phyloP scores from a whole-genome alignment of 2,113 vertebrate genomes.

The Apeltes quadracus region DNA sequence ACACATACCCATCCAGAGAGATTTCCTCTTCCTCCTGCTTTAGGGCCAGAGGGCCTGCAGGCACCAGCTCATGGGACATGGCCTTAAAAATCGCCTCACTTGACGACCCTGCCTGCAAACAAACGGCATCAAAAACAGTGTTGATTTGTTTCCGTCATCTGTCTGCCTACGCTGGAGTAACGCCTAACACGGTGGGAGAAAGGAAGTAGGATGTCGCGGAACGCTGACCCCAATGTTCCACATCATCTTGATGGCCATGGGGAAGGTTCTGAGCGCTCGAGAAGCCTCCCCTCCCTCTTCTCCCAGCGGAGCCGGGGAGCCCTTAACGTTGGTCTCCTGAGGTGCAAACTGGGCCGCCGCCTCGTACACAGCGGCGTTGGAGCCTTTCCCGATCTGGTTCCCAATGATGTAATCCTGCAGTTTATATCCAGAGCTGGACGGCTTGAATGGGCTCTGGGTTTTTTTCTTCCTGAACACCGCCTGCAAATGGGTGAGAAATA shows the following conservation, averaged over 20 bases:
- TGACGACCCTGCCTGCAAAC: slow-evolving; percentile 87
- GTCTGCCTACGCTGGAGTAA: neutral
- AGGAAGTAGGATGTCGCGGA: neutral
- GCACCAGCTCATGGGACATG: slow-evolving; percentile 91
- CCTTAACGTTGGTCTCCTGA: neutral
- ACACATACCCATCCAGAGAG: slow-evolving; percentile 75
- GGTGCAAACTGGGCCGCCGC: slow-evolving; percentile 75
- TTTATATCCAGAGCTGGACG: slow-evolving; percentile 82
- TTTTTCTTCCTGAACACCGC: slow-evolving; percentile 86
- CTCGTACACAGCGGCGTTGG: slow-evolving; percentile 88
- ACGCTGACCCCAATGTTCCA: slow-evolving; percentile 82
- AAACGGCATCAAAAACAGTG: neutral
- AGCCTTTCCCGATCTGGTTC: slow-evolving; percentile 90
- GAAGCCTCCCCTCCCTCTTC: slow-evolving; percentile 7
- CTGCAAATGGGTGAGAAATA: slow-evolving; percentile 67
- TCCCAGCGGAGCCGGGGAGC: slow-evolving; percentile 33
- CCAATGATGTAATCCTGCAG: slow-evolving; percentile 92
- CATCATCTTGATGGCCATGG: slow-evolving; percentile 84
- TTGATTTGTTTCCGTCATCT: too few relatives aligned
- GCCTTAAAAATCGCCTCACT: slow-evolving; percentile 87
- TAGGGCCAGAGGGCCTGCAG: slow-evolving; percentile 81
- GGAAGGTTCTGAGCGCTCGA: slow-evolving; percentile 58
- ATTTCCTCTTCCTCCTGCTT: slow-evolving; percentile 77
- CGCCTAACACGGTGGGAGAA: neutral
- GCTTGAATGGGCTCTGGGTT: slow-evolving; percentile 75